Evolutionary conservation across 2,113 vertebrate species (phyloP).

Genomic region (Pseudorasbora parva): DNA sequence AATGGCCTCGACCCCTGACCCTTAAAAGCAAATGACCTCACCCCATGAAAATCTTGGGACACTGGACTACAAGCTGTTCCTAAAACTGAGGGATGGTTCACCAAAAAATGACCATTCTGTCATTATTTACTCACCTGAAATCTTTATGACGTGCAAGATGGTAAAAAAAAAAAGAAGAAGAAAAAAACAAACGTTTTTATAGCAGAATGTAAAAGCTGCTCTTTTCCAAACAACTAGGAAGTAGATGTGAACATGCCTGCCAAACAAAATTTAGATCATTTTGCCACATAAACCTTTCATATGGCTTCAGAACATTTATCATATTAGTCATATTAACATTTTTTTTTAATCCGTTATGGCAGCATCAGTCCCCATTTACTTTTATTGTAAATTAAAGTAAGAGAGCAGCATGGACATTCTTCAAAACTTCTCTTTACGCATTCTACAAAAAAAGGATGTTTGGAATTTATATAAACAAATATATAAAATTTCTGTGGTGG

Average conservation of each 20-base stretch:
- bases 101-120: background rate
- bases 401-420: background rate
- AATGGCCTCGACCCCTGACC: constrained; percentile 70
- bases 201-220: background rate
- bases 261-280: background rate
- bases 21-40: constrained; percentile 59
- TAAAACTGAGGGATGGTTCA: background rate
- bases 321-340: background rate
- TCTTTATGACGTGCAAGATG: background rate
- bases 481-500: too few relatives aligned
- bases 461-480: background rate
- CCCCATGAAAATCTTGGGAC: constrained; percentile 45
- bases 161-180: background rate
- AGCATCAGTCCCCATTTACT: background rate
- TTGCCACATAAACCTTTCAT: background rate
- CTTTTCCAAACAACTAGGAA: background rate
- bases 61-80: constrained; percentile 20
- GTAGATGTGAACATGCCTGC: background rate
- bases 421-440: background rate
- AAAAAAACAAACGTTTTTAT: background rate
- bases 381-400: background rate
- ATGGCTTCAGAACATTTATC: background rate
- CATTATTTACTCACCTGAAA: background rate
- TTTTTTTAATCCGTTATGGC: background rate
- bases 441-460: background rate